These are phyloP conservation scores for Phycodurus eques DNA, from an alignment of 2,113 vertebrate species.

Conservation along the genomic window DNA sequence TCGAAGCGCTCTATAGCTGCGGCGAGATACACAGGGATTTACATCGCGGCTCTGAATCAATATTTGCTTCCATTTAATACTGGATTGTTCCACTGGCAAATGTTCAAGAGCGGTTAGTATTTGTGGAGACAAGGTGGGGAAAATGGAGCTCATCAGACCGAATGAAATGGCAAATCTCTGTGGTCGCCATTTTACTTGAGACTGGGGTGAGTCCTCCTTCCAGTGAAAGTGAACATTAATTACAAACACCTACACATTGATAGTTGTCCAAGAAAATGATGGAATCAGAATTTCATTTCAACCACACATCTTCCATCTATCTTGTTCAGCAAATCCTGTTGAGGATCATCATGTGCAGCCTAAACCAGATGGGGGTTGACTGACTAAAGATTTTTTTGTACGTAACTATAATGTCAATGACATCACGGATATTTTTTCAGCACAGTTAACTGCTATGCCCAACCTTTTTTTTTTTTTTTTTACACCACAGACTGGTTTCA, in stretches of 20 bases:
- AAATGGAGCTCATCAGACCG: constrained; percentile 4
- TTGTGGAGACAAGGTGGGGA: constrained; percentile 41
- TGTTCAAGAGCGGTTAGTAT: constrained; percentile 60
- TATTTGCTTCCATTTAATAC: constrained; percentile 62
- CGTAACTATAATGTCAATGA: not conserved
- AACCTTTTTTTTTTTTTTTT: too few relatives aligned
- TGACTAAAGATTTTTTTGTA: not conserved
- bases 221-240: too few relatives aligned
- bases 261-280: not conserved
- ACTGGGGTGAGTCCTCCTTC: not conserved
- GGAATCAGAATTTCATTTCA: not conserved
- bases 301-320: not conserved
- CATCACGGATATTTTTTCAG: too few relatives aligned
- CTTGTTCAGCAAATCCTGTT: not conserved
- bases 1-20: constrained; percentile 20
- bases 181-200: not conserved
- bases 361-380: too few relatives aligned
- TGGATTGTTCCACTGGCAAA: constrained; percentile 61
- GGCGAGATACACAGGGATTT: constrained; percentile 47
- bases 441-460: too few relatives aligned
- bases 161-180: not conserved
- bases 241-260: not conserved
- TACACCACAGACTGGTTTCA: too few relatives aligned
- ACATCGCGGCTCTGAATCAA: constrained; percentile 64
- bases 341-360: too few relatives aligned